Base-by-base conservation (phyloP, 2,888 invertebrate genomes). In the Drosophila anceps region DNA sequence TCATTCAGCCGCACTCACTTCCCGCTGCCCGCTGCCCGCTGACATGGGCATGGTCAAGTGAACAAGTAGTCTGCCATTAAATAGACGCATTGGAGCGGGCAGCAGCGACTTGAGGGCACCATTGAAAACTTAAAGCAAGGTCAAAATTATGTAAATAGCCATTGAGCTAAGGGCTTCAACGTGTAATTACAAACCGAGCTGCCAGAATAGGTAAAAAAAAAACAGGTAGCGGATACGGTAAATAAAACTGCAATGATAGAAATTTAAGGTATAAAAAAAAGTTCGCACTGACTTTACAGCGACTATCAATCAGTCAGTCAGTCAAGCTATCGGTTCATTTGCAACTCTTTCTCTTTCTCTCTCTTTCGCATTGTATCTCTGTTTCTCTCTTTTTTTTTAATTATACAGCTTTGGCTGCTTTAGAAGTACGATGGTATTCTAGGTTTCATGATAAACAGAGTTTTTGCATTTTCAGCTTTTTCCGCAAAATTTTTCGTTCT, bases 71-170 rank as follows among this genome's bases (percentile, higher is more conserved):
- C 82, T 73, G 69, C 76, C 79, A 83, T 88, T 88, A 82, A 88
- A 59, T 72, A 58, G 58, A 80, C 53, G 69, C 71, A 71, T 35
- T 73, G 84, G 65, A 62, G 67, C 82, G 70, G 48, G 20, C 1
- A 43, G 39, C 43, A 27, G 18, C 20, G 44, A 50, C 79, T 81
- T 51, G 43, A 54, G 61, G 44, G 8, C 43, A 37, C 53, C 50
- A 58, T 69, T 76, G 44, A 73, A 64, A 60, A n/a, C 43, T 46
- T 37, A 48, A 43, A 9, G 53, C 85, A 83, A 84, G 88, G 82
- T 73, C 70, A 69, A 61, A 67, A 68, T 73, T 75, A 82, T 82
- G 70, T 73, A 84, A 83, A 84, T 73, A 53, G 70, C 73, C 62
- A 74, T 65, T 60, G 72, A 57, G 43, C 46, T 12, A 24, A 50